phyloP scores from a whole-genome alignment of 2,797 vertebrate genomes.

The Phaenicophaeus curvirostris region DNA sequence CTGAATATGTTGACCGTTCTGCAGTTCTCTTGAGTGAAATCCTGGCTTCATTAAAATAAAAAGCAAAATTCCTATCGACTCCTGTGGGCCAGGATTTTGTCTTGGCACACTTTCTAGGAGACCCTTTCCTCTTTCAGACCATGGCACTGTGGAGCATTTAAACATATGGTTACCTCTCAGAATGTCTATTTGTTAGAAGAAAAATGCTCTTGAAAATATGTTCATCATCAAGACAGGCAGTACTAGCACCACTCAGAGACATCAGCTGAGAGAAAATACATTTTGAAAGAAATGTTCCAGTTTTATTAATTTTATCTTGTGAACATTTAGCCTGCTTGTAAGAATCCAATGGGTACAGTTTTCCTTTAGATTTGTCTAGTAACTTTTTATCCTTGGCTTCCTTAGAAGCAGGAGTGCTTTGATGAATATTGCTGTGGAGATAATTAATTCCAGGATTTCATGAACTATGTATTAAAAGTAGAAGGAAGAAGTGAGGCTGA shows the following conservation, averaged over 20 bases:
- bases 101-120: conserved; percentile 28
- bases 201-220: conserved; percentile 55
- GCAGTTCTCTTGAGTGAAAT: conserved; percentile 48
- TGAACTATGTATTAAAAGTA: not conserved
- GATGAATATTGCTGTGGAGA: not conserved
- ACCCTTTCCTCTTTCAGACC: conserved; percentile 23
- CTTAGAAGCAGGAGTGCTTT: not conserved
- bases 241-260: conserved; percentile 10
- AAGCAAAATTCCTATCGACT: conserved; percentile 37
- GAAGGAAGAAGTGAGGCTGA: not conserved
- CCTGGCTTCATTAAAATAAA: conserved; percentile 52
- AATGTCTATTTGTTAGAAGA: conserved; percentile 47
- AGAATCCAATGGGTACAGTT: conserved; percentile 4
- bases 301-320: conserved; percentile 27
- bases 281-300: not conserved
- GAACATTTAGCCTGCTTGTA: not conserved
- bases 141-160: conserved; percentile 38
- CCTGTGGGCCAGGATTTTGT: conserved; percentile 37
- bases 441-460: conserved; percentile 33
- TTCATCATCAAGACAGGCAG: conserved; percentile 37
- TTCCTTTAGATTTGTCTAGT: conserved; percentile 16
- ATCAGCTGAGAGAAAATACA: conserved; percentile 5
- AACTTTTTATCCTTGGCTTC: conserved; percentile 14
- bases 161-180: conserved; percentile 46
- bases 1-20: conserved; percentile 36